phyloP scores from a whole-genome alignment of 2,113 vertebrate species.

The Strigops habroptila region DNA sequence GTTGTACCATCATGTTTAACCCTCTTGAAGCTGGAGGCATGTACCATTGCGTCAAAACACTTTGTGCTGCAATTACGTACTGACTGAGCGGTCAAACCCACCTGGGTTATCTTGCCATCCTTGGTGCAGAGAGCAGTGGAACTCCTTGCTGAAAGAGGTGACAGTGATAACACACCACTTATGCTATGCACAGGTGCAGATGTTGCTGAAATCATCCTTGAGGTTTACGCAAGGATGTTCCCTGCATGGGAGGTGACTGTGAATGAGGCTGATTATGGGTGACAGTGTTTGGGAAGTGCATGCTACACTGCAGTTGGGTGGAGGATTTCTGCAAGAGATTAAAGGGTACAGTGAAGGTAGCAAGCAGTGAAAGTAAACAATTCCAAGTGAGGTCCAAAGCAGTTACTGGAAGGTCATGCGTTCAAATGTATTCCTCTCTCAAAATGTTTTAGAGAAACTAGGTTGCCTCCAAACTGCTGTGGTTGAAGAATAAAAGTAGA shows the following conservation, averaged over 20 bases:
- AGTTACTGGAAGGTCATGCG: background rate
- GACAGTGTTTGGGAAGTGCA: background rate
- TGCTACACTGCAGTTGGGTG: background rate
- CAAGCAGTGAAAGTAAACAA: slow-evolving; percentile 22
- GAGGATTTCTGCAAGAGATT: slow-evolving; percentile 22
- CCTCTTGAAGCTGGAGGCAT: background rate
- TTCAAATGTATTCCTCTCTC: background rate
- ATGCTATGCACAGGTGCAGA: rapidly evolving
- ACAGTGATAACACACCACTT: background rate
- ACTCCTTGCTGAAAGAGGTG: background rate
- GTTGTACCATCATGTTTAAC: background rate
- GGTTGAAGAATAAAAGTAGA: background rate
- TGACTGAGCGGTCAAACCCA: rapidly evolving
- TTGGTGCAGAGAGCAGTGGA: background rate
- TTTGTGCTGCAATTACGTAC: rapidly evolving
- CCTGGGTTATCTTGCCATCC: background rate
- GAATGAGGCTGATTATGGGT: rapidly evolving
- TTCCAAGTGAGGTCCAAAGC: background rate
- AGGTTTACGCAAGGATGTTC: background rate
- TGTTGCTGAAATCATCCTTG: background rate
- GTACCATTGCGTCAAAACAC: background rate
- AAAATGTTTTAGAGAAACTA: background rate
- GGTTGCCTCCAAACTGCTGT: background rate
- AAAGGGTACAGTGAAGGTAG: background rate
- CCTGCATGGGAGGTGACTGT: background rate